Evolutionary conservation across 1,140 invertebrate species (phyloP), one percentile per base, ranked within the genome.

Genomic region (Magallana ariakensis): DNA sequence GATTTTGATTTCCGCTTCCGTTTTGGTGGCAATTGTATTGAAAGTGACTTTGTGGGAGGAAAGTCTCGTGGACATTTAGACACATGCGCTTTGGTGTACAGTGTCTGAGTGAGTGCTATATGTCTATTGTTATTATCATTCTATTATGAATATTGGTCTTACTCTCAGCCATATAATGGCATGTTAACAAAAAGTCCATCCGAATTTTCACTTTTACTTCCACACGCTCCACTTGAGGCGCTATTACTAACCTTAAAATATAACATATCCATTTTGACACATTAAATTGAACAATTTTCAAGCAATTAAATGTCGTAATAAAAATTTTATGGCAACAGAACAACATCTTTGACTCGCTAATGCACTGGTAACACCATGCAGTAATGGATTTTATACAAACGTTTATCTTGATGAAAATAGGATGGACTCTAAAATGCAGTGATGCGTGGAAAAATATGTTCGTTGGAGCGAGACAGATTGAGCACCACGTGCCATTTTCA

Each of bases 401-500:
- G 33, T 46, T 46, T 46, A 46, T 46, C 33, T 46, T 46, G 33
- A 33, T 75, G 66, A 75, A 75, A 75, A 26, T 33, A 9, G 66
- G 66, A 75, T 75, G 66, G 66, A 75, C 66, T 75, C 66, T 75
- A 75, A 46, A 62, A 75, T 75, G 22, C 10, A 26, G 66, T 75
- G 11, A 75, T 75, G 66, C 22, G 13, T 75, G 66, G 13, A 75
- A 75, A 75, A 75, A 13, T 8, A 75, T 60, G 58, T 60, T 13
- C 13, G 66, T 33, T 13, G 22, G 66, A 26, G 66, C 66, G 66
- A 33, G 66, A 9, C 22, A 75, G 66, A 75, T 75, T 22, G 66
- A 33, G 66, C 66, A 75, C 66, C 22, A 10, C 22, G 66, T 75
- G 66, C 22, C 66, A 75, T 75, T 26, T 75, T 75, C 33, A 75